Conservation (phyloP, 2,888 invertebrate species). For the Dasysyrphus tricinctus region DNA sequence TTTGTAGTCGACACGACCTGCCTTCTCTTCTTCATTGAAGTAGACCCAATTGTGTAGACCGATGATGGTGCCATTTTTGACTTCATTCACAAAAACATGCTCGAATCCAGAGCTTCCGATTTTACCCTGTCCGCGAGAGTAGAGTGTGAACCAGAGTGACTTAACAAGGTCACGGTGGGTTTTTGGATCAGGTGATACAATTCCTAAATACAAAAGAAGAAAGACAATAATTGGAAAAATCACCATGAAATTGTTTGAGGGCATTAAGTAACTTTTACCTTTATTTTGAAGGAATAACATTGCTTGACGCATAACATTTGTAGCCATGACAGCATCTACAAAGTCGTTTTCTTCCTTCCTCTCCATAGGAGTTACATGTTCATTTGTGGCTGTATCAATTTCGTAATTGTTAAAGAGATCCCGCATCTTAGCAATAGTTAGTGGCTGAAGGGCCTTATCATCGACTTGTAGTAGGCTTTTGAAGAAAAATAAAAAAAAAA, state of each 20-base stretch:
- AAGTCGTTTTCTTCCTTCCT: slow-evolving; percentile 91
- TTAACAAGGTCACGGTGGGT: slow-evolving; percentile 90
- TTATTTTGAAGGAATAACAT: slow-evolving; percentile 85
- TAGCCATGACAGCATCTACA: slow-evolving; percentile 90
- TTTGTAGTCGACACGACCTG: slow-evolving; percentile 89
- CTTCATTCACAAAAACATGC: slow-evolving; percentile 95
- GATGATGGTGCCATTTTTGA: slow-evolving; percentile 90
- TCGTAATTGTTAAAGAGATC: slow-evolving; percentile 94
- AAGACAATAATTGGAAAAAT: slow-evolving; percentile 64
- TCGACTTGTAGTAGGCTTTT: slow-evolving; percentile 88
- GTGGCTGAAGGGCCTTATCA: slow-evolving; percentile 84
- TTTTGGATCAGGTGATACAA: slow-evolving; percentile 87
- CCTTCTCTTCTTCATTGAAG: slow-evolving; percentile 90
- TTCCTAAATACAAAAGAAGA: slow-evolving; percentile 82
- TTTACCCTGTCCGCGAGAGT: slow-evolving; percentile 90
- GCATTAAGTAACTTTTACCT: slow-evolving; percentile 80
- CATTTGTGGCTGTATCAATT: slow-evolving; percentile 88
- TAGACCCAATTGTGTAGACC: slow-evolving; percentile 97
- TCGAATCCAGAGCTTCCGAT: slow-evolving; percentile 96
- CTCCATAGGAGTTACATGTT: slow-evolving; percentile 90
- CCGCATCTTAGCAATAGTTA: slow-evolving; percentile 90
- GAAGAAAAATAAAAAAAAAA: background rate
- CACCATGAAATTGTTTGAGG: background rate
- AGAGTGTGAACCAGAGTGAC: slow-evolving; percentile 91
- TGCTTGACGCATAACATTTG: slow-evolving; percentile 89